These are phyloP conservation scores for Phalacrocorax brasilianus DNA, from an alignment of 2,113 vertebrate genomes.

Conservation along the genomic window DNA sequence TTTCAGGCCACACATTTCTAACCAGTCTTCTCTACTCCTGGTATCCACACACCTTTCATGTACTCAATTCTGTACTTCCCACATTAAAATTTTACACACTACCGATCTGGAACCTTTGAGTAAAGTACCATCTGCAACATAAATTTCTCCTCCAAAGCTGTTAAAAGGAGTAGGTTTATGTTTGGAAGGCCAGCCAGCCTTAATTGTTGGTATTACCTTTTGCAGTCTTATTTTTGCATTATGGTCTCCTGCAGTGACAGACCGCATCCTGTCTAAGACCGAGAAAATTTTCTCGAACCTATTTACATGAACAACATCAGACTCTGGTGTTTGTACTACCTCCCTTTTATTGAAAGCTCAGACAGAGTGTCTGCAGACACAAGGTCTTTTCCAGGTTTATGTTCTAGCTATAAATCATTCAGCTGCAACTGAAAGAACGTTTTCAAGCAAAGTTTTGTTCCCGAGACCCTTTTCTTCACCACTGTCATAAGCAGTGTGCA, in stretches of 20 bases:
- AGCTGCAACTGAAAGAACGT: not conserved
- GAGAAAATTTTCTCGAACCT: not conserved
- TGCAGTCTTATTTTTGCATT: not conserved
- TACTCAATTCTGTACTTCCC: not conserved
- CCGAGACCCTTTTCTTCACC: not conserved
- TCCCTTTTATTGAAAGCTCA: not conserved
- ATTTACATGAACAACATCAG: not conserved
- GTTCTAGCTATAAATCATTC: not conserved
- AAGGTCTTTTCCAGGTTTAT: not conserved
- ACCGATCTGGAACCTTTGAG: not conserved
- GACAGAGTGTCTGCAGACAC: not conserved
- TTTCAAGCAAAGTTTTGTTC: not conserved
- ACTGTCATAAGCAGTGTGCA: not conserved
- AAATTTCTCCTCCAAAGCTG: not conserved
- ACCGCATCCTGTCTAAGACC: not conserved
- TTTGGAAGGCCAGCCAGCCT: not conserved
- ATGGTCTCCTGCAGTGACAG: not conserved
- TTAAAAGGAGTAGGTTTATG: not conserved
- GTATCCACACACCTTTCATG: not conserved
- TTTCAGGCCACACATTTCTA: not conserved
- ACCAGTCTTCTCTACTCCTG: not conserved
- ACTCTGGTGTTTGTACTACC: not conserved
- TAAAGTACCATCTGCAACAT: not conserved
- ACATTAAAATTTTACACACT: rapidly evolving
- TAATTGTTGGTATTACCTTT: not conserved